Evolutionary conservation across 2,113 vertebrate genomes (phyloP), one percentile per base, ranked within the genome.

Genomic region (Tinamus guttatus): DNA sequence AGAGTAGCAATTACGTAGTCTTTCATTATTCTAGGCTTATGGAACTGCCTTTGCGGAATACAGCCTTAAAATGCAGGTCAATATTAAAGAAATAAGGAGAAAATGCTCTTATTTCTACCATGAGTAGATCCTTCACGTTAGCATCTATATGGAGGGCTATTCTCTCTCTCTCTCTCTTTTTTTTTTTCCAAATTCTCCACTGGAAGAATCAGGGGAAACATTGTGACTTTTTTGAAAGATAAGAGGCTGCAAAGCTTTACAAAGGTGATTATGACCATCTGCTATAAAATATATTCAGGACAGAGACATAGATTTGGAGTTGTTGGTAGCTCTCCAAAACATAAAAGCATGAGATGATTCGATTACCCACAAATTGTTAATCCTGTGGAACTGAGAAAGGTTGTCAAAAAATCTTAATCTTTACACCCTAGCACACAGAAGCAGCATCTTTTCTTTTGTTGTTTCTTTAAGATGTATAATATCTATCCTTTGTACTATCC

Each of bases 191-290:
- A 94, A 96, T 93, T 83, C 78, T 81, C 19, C 1, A 20, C 73
- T 76, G 63, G 77, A 94, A 74, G 64, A 94, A 76, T 93, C 88
- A 83, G 71, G 65, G 88, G 85, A 54, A 59, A 64, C 89, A 52
- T 67, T 78, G 74, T 80, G 86, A 80, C 16, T 95, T 95, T 78
- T 12, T 64, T 91, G 64, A 76, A 92, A 80, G 63, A 51, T 88
- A 92, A 89, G 84, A 95, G 87, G n/a, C 95, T 91, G 38, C 80
- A 94, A 95, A 81, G 71, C 92, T 91, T 91, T 92, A 89, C 73
- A 96, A 68, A n/a, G 79, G 64, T 60, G 85, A 86, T 89, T 67
- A 34, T 86, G 87, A 91, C 8, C 40, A 41, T 89, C 86, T 91
- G 69, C 93, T 94, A 56, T 22, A 81, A 81, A 93, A 93, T 32